Evolutionary conservation across 2,888 invertebrate genomes (phyloP).

Genomic region (Hydrotaea cyrtoneurina): DNA sequence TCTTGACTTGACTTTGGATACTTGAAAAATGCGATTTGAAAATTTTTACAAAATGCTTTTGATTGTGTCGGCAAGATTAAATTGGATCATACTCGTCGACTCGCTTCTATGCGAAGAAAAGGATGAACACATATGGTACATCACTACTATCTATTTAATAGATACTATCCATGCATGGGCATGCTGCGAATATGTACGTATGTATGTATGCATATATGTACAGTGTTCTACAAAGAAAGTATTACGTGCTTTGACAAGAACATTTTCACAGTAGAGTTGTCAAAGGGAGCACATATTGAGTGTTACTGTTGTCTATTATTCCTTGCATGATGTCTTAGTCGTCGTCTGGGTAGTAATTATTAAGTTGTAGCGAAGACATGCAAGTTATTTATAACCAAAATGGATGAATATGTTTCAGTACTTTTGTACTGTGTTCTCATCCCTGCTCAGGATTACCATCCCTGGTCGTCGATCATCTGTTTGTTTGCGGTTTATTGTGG

Average conservation of each 20-base stretch:
- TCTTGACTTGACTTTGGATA: not conserved
- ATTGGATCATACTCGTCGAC: constrained; percentile 15
- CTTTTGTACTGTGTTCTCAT: too few species aligned
- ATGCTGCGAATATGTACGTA: not conserved
- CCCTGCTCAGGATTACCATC: too few species aligned
- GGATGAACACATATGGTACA: not conserved
- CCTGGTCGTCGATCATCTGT: too few species aligned
- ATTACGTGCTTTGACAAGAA: not conserved
- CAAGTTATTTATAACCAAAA: too few species aligned
- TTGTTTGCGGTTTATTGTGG: too few species aligned
- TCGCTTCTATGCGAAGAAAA: not conserved
- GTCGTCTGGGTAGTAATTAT: too few species aligned
- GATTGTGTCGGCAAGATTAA: constrained; percentile 16
- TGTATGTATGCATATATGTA: not conserved
- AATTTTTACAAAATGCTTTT: constrained; percentile 16
- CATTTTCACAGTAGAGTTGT: not conserved
- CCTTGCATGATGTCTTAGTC: not conserved
- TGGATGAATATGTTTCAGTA: too few species aligned
- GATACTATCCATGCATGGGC: not conserved
- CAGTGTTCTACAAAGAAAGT: not conserved
- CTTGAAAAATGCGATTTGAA: constrained; percentile 4
- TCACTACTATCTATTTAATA: not conserved
- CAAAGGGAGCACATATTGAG: not conserved
- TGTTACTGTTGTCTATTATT: not conserved
- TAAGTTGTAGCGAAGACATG: too few species aligned